Evolutionary conservation across 2,113 vertebrate species (phyloP), one percentile per base, ranked within the genome.

Genomic region (Ellobius talpinus): DNA sequence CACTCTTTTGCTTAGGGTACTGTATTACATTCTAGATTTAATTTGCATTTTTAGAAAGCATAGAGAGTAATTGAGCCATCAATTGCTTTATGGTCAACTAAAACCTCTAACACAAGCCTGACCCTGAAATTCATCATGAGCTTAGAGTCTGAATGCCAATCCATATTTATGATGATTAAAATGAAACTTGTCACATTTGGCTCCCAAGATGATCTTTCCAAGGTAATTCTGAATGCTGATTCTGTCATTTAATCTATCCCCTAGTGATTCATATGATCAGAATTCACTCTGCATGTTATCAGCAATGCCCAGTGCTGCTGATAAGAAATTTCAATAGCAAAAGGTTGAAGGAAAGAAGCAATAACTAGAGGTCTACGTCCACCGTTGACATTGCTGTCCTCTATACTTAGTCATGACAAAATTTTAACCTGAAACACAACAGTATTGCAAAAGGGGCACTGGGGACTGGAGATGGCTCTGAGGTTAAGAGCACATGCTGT

Each of bases 191-290:
- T n/a, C 36, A 78, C 36, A 68, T 61, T 77, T 31, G 73, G n/a
- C 55, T 89, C 68, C 23, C 36, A 63, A 29, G 39, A 86, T 61
- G 21, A 81, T 55, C 79, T 92, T 92, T 70, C n/a, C 33, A n/a
- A 92, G 87, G 68, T 92, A 70, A 68, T 58, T 91, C 50, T 89
- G n/a, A 87, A 87, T n/a, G 85, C 39, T 23, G 61, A n/a, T 39
- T 93, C 42, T 94, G 36, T 77, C 39, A 79, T 55, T 84, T 88
- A 52, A 39, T 84, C 65, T 81, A 29, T 94, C 79, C 50, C 31
- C 36, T 52, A 55, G 39, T 72, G 85, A 93, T 45, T 66, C 39
- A 8, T 73, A 77, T 31, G 45, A 95, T 65, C 65, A 93, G 84
- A 79, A 68, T n/a, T 47, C 55, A 74, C 47, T 42, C 63, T 61